Conservation (phyloP, 1,140 invertebrate species). For the Drosophila paulistorum region DNA sequence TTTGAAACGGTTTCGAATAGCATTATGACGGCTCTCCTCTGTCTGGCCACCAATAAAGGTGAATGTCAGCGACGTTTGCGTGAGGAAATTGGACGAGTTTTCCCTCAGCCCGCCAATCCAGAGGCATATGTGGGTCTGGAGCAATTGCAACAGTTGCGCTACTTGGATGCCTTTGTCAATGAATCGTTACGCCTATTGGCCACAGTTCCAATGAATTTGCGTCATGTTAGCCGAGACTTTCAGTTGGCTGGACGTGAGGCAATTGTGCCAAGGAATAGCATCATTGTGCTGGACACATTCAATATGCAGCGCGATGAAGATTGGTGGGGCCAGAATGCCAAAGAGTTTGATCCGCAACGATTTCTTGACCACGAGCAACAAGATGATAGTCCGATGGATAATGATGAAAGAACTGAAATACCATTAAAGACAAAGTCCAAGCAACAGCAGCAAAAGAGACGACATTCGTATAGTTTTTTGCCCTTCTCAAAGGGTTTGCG, state of each 20-base stretch:
- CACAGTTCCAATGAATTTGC: constrained; percentile 78
- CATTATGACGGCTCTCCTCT: constrained; percentile 71
- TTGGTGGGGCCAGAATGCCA: constrained; percentile 85
- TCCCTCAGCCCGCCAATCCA: constrained; percentile 45
- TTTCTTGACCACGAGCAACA: constrained; percentile 84
- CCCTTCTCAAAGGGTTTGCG: constrained; percentile 90
- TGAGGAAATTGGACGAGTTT: constrained; percentile 55
- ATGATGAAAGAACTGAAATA: neutral
- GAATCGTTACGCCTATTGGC: constrained; percentile 73
- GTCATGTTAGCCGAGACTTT: constrained; percentile 71
- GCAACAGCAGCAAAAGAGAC: constrained; percentile 43
- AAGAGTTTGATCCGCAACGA: constrained; percentile 90
- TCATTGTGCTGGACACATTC: constrained; percentile 72
- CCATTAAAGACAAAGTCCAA: neutral
- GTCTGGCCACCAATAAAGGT: constrained; percentile 63
- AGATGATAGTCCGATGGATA: constrained; percentile 4
- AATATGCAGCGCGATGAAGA: constrained; percentile 75
- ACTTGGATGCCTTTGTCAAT: constrained; percentile 72
- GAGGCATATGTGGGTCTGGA: constrained; percentile 54
- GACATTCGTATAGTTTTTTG: constrained; percentile 88
- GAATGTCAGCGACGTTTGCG: constrained; percentile 67
- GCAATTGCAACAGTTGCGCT: constrained; percentile 70
- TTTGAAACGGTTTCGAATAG: constrained; percentile 81
- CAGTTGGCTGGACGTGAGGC: constrained; percentile 47
- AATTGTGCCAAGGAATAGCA: constrained; percentile 70